These are phyloP conservation scores for Bedellia somnulentella DNA, from an alignment of 2,888 invertebrate species.

Conservation along the genomic window DNA sequence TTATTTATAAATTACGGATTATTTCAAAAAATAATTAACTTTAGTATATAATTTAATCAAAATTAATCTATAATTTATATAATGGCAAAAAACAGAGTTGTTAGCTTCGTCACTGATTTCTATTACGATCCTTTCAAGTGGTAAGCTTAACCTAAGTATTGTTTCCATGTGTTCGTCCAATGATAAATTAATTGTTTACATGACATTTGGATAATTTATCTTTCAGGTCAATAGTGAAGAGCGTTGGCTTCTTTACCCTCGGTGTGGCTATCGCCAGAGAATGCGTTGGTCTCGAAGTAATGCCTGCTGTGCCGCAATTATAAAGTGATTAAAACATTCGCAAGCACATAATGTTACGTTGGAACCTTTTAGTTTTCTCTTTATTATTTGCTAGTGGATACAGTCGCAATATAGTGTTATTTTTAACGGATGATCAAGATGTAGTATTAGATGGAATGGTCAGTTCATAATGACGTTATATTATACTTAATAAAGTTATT, in stretches of 20 bases:
- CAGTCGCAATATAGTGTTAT: conserved; percentile 77
- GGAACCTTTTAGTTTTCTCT: conserved; percentile 32
- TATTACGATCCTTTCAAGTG: conserved; percentile 80
- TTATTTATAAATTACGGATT: no score
- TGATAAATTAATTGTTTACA: conserved; percentile 4
- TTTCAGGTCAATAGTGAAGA: conserved; percentile 80
- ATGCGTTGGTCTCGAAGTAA: conserved; percentile 73
- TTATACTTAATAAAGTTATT: conserved; percentile 2
- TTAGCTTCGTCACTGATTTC: conserved; percentile 63
- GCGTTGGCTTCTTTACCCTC: conserved; percentile 74
- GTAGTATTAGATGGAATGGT: conserved; percentile 75
- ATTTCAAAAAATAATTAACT: no score
- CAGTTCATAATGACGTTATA: conserved; percentile 26
- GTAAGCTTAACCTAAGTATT: conserved; percentile 39
- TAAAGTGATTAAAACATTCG: conserved; percentile 14
- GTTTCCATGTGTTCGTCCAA: background rate
- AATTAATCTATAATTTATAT: no score
- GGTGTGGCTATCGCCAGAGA: conserved; percentile 80
- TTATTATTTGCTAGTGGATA: no score
- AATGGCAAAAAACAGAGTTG: conserved; percentile 64
- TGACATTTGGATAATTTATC: conserved; percentile 16
- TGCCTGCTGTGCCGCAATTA: conserved; percentile 63
- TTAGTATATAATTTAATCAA: no score
- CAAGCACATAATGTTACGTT: conserved; percentile 26
- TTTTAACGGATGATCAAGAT: conserved; percentile 88